These are phyloP conservation scores for Heliangelus exortis DNA, from an alignment of 2,797 vertebrate genomes.

Conservation along the genomic window DNA sequence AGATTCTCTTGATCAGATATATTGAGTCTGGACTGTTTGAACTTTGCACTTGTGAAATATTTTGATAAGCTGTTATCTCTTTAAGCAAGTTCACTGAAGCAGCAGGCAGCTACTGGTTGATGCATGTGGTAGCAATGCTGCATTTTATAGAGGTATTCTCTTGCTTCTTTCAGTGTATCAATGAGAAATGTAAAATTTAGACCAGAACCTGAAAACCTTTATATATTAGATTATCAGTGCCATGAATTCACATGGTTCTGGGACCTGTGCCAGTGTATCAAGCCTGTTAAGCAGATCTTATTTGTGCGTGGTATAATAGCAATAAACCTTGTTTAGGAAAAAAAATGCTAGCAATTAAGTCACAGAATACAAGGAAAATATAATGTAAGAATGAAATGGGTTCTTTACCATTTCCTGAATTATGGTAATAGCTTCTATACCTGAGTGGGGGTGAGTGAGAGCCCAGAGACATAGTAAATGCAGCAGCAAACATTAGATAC, in stretches of 20 bases:
- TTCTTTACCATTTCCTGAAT: background rate
- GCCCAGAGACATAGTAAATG: background rate
- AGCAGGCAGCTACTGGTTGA: background rate
- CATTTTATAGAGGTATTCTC: background rate
- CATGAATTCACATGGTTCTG: background rate
- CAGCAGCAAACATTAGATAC: background rate
- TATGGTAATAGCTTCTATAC: background rate
- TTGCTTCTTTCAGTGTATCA: background rate
- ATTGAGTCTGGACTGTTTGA: background rate
- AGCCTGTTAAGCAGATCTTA: background rate
- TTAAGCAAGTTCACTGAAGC: background rate
- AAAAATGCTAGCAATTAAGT: background rate
- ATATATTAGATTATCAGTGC: background rate
- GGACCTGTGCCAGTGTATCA: background rate
- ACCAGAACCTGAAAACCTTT: background rate
- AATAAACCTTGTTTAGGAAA: background rate
- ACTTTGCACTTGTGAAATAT: background rate
- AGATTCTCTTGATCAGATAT: background rate
- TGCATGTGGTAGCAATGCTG: background rate
- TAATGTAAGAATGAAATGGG: background rate
- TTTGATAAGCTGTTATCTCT: background rate
- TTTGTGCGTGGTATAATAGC: background rate
- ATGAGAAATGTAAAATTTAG: background rate
- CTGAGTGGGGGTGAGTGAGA: background rate
- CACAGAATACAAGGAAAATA: background rate